Evolutionary conservation across 2,113 vertebrate genomes (phyloP), one percentile per base, ranked within the genome.

Genomic region (Buteo buteo): DNA sequence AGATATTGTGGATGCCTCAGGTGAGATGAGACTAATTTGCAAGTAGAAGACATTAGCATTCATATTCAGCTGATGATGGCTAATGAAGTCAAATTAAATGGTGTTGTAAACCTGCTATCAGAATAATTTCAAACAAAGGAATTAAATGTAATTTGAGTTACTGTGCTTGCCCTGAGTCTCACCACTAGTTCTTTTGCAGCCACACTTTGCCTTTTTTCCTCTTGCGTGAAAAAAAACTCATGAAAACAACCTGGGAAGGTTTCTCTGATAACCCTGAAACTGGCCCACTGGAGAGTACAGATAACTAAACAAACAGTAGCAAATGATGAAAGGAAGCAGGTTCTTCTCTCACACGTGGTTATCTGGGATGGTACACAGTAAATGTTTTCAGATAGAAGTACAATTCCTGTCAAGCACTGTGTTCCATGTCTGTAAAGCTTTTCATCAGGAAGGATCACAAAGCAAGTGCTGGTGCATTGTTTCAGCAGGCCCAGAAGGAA

Each of bases 1-100:
- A 98, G 93, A 98, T 98, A 24, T 22, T 98, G 45, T 99, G 99
- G 98, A 99, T 98, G 95, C 98, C 98, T 22, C 98, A 93, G 98
- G 99, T 99, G 96, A 98, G 93, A 69, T 28, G 13, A 80, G 34
- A 34, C 29, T 59, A 3, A 58, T 52, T 73, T 74, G 54, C 38
- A 49, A 28, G 71, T 18, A 86, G 80, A 64, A 74, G 31, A 76
- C 22, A 45, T 45, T 42, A 59, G 20, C 14, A 19, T 81, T 80
- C 16, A 6, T 88, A 32, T 42, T 76, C 50, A 81, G 0, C 54
- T 88, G 65, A 3, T 49, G 40, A 16, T 69, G 26, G 57, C 70
- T 76, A 44, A 10, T 45, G 42, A 88, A 55, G 74, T 90, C 25
- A 22, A 44, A 69, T 66, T 57, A 73, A 82, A 9, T n/a, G 45